Evolutionary conservation across 2,888 invertebrate genomes (phyloP), one percentile per base, ranked within the genome.

Genomic region (Chymomyza fuscimana): DNA sequence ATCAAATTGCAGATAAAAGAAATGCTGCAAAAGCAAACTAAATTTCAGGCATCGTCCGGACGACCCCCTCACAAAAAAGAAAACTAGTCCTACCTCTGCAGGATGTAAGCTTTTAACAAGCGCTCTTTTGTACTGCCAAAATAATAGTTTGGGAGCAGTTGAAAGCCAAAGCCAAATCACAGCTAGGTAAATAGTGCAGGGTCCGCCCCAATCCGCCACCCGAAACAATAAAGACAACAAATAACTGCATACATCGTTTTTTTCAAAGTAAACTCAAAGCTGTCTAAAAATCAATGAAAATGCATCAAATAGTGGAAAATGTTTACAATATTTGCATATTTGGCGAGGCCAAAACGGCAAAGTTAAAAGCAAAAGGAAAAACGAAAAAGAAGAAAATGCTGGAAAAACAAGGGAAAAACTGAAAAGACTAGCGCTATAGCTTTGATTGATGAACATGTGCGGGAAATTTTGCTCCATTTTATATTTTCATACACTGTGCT

Each of bases 391-490:
- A 7, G 15, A 71, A 58, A 58, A 12, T 25, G 29, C 1, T 22
- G 19, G 12, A 54, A 16, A 25, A 15, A 15, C 5, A 22, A 19
- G 12, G 19, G 58, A 10, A 46, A 40, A 46, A 12, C 64, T 73
- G 70, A 59, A 71, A 73, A 73, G 46, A 64, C 56, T 46, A n/a
- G 29, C 69, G 69, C 74, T 77, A 80, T 74, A 76, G 77, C 85
- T 84, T 86, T 86, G 83, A 83, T 83, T 83, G 87, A 83, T 86
- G 83, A 83, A 86, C 87, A 86, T 83, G 78, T 83, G 86, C 74
- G 70, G 66, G 78, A 69, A 65, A 74, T 80, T 77, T 32, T 12
- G 61, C 46, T 51, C 56, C 16, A 63, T 29, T 36, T 46, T 61
- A 9, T 40, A 25, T 56, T 4, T 67, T 67, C 61, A 56, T 9